phyloP scores from a whole-genome alignment of 2,888 invertebrate species.

The Boloria selene region DNA sequence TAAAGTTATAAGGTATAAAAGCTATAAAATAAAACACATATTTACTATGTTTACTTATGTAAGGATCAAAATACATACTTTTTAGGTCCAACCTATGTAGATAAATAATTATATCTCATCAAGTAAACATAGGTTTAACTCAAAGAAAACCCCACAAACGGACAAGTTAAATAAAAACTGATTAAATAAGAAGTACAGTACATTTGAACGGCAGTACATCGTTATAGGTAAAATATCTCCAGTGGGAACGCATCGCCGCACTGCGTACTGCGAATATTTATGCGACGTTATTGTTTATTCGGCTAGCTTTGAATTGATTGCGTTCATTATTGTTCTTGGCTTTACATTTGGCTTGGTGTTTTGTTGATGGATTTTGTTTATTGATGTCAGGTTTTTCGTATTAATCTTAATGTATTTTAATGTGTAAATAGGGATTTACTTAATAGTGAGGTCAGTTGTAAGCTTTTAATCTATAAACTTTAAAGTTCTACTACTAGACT shows the following conservation, averaged over 20 bases:
- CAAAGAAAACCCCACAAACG: too few species aligned
- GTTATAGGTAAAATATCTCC: slow-evolving; percentile 17
- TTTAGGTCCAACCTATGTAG: too few species aligned
- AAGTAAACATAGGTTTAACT: too few species aligned
- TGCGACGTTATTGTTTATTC: slow-evolving; percentile 34
- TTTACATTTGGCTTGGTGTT: slow-evolving; percentile 21
- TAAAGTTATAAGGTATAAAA: too few species aligned
- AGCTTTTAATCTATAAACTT: too few species aligned
- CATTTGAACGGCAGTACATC: neutral
- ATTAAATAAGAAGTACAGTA: neutral
- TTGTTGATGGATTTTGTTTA: slow-evolving; percentile 8
- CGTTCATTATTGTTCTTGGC: slow-evolving; percentile 34
- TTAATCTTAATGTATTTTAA: neutral
- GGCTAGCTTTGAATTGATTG: slow-evolving; percentile 38
- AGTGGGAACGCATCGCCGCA: slow-evolving; percentile 34
- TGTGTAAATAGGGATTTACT: too few species aligned
- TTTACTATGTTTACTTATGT: too few species aligned
- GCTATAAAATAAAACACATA: too few species aligned
- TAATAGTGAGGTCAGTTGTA: too few species aligned
- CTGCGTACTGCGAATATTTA: slow-evolving; percentile 40
- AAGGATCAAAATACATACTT: too few species aligned
- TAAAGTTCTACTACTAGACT: too few species aligned
- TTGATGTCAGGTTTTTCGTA: neutral
- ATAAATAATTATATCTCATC: too few species aligned
- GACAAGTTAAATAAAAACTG: neutral